Evolutionary conservation across 2,888 invertebrate species (phyloP), one percentile per base, ranked within the genome.

Genomic region (Melitaea athalia): DNA sequence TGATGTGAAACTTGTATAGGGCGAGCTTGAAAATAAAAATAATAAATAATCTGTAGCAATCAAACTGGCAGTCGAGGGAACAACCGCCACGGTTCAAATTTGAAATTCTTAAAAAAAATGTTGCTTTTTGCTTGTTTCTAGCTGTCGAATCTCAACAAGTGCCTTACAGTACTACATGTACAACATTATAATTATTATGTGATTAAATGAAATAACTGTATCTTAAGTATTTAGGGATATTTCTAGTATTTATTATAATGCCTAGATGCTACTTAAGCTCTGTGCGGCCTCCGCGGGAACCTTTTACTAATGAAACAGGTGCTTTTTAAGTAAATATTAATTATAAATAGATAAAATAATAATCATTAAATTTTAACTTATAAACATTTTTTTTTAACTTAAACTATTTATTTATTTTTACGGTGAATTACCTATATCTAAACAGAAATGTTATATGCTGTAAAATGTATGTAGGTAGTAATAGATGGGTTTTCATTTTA

Each of bases 201-300:
- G 43, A 49, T 65, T 68, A 60, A 57, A 49, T 65, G 66, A 60
- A 57, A 59, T 65, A 63, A 57, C 60, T 43, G 17, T 63, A 57
- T 71, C 60, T 67, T 50, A 45, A 61, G 33, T 15, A 42, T 47
- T 52, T 33, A 45, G 74, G 12, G 38, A n/a, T 55, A 42, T 57
- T 24, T 55, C 60, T 47, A 52, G 38, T 14, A 11, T 55, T 55
- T 43, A 33, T 75, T 74, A 85, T 66, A 74, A 92, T 92, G 92
- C 91, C 92, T 73, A 88, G 83, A 78, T 90, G 91, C 84, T 92
- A 88, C 71, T 69, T 91, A 72, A 85, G 82, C 72, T 84, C 91
- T 53, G 87, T 88, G 75, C 83, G 88, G 63, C 82, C 82, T 72
- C 75, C 78, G 42, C 79, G 76, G 70, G 76, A 78, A 67, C 80